These are phyloP conservation scores for Folsomia candida DNA, from an alignment of 2,888 invertebrate genomes.

Conservation along the genomic window DNA sequence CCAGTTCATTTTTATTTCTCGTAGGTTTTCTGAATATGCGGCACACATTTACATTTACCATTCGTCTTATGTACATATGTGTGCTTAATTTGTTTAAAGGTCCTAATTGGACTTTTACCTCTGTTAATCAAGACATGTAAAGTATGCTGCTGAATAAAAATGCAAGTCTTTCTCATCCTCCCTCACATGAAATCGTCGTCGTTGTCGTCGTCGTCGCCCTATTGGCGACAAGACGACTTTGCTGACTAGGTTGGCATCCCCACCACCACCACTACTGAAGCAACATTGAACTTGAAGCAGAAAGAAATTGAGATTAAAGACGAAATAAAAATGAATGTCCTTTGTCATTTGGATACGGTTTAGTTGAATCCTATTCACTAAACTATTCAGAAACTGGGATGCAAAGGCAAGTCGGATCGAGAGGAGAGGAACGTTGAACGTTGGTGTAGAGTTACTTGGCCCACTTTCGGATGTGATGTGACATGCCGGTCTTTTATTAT, in stretches of 20 bases:
- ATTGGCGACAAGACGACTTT: too few relatives aligned
- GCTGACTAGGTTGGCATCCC: too few relatives aligned
- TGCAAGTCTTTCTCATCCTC: not conserved
- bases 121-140: too few relatives aligned
- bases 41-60: not conserved
- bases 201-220: too few relatives aligned
- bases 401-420: not conserved
- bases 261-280: too few relatives aligned
- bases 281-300: not conserved
- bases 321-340: not conserved
- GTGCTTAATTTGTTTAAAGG: not conserved
- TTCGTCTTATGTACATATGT: not conserved
- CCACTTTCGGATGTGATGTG: not conserved
- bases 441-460: not conserved
- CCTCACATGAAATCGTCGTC: too few relatives aligned
- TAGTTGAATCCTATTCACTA: not conserved
- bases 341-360: slow-evolving; percentile 2
- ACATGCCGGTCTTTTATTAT: not conserved
- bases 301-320: not conserved
- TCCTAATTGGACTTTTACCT: not conserved
- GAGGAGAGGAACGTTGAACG: not conserved
- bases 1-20: not conserved
- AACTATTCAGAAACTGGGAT: not conserved
- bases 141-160: not conserved
- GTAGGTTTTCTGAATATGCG: too few relatives aligned